Conservation (phyloP, 1,140 invertebrate species). For the Trichonephila clavipes region DNA sequence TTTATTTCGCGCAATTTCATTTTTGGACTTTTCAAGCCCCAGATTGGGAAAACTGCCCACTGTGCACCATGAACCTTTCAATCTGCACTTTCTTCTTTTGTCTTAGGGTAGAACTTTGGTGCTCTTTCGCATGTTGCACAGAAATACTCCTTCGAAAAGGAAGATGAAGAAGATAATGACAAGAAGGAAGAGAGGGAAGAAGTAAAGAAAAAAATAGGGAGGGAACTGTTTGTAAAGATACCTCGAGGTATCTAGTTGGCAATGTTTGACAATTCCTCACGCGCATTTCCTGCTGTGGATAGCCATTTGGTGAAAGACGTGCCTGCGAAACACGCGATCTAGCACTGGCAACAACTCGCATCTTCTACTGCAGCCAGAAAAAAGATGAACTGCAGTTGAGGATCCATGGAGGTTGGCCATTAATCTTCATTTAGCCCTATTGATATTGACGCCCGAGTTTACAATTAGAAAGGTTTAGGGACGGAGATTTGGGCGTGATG, state of each 20-base stretch:
- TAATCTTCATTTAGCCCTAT: conserved; percentile 75
- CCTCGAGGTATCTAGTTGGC: conserved; percentile 59
- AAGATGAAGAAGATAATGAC: conserved; percentile 33
- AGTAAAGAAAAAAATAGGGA: not conserved
- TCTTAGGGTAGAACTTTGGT: conserved; percentile 58
- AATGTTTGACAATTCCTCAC: conserved; percentile 76
- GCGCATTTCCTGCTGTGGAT: conserved; percentile 57
- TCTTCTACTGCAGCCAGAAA: conserved; percentile 27
- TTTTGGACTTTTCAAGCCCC: too few relatives aligned
- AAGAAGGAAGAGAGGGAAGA: not conserved
- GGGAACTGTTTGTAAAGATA: conserved; percentile 31
- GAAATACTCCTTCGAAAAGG: conserved; percentile 26
- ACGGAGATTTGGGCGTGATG: conserved; percentile 70
- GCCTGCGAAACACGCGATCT: conserved; percentile 46
- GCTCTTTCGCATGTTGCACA: conserved; percentile 13
- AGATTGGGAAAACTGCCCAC: too few relatives aligned
- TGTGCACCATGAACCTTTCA: too few relatives aligned
- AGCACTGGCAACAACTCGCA: conserved; percentile 38
- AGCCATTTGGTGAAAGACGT: conserved; percentile 70
- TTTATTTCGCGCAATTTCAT: too few relatives aligned
- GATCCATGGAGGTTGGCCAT: conserved; percentile 48
- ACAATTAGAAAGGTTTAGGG: conserved; percentile 73
- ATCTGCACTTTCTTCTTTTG: conserved; percentile 55
- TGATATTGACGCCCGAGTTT: conserved; percentile 67
- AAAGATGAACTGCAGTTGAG: conserved; percentile 48